Evolutionary conservation across 2,113 vertebrate species (phyloP).

Genomic region (Acrocephalus kingi): DNA sequence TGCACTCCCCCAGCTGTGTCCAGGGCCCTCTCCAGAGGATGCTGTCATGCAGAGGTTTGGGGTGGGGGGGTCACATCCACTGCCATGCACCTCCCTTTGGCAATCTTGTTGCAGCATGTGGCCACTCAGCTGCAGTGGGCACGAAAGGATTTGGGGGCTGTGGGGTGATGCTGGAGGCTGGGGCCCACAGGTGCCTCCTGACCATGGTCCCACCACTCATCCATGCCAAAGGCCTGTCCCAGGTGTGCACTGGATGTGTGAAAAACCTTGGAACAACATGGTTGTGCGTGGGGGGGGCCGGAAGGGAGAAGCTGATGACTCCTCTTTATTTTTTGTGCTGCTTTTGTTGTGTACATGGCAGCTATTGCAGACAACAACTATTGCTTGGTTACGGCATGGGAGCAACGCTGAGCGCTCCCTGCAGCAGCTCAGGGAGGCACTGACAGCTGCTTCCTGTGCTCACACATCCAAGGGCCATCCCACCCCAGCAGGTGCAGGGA

Average conservation of each 20-base stretch:
- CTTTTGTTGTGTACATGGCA: not conserved
- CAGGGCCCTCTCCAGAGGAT: not conserved
- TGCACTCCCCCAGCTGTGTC: accelerated
- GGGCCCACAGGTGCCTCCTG: not conserved
- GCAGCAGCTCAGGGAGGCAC: not conserved
- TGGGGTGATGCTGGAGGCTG: not conserved
- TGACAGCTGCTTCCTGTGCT: not conserved
- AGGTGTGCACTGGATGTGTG: accelerated
- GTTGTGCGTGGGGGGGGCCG: accelerated
- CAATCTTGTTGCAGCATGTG: not conserved
- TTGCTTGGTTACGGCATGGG: not conserved
- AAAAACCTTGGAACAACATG: not conserved
- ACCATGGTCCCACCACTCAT: not conserved
- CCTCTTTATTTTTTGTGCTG: not conserved
- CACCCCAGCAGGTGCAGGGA: not conserved
- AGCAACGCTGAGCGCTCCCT: accelerated
- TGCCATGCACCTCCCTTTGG: accelerated
- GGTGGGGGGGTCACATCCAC: not conserved
- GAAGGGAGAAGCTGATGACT: not conserved
- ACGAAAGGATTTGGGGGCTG: accelerated
- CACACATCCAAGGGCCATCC: not conserved
- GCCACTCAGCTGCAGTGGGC: not conserved
- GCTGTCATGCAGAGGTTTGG: not conserved
- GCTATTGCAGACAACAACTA: not conserved
- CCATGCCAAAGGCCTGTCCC: not conserved